Base-by-base conservation (phyloP, 2,113 vertebrate genomes). In the Odobenus rosmarus region DNA sequence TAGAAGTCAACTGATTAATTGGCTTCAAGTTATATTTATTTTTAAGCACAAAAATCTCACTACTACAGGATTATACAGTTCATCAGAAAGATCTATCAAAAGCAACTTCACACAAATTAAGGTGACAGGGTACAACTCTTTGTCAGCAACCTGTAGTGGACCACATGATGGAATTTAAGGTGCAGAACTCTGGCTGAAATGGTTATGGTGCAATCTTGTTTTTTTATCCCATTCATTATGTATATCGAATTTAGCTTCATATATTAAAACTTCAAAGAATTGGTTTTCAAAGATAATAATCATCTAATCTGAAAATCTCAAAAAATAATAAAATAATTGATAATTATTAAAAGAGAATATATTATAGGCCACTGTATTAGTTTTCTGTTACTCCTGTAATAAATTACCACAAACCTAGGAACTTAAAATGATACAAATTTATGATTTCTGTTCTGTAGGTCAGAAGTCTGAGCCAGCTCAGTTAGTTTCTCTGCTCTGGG, bases 41-140 rank as follows among this genome's bases (percentile, higher is more conserved):
- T 97, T 95, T 88, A 91, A 93, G 46, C 55, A 69, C 53, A 90
- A 46, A 84, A 92, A 94, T 96, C 26, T 93, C 10, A 94, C 33
- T 49, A 55, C 16, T 93, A 5, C 2, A 87, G 21, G 31, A 77
- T 93, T 77, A 71, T 57, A 62, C 0, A 80, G 14, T 90, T 95
- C 64, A 74, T 92, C 7, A 64, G 33, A 69, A 85, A 79, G 39
- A 67, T 62, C 36, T 28, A 42, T 89, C 5, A 74, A 74, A 86
- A 82, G 28, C 31, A 92, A 71, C n/a, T 76, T 87, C 1, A 3
- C 23, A 67, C 59, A 74, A 62, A 69, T 51, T 61, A 24, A 42
- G 21, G 33, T 88, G 39, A 83, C 31, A 79, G 4, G 36, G 4
- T 33, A 42, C 31, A 89, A 36, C 5, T 31, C 42, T 77, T 72